Conservation (phyloP, 2,113 vertebrate genomes). For the Anhinga anhinga region DNA sequence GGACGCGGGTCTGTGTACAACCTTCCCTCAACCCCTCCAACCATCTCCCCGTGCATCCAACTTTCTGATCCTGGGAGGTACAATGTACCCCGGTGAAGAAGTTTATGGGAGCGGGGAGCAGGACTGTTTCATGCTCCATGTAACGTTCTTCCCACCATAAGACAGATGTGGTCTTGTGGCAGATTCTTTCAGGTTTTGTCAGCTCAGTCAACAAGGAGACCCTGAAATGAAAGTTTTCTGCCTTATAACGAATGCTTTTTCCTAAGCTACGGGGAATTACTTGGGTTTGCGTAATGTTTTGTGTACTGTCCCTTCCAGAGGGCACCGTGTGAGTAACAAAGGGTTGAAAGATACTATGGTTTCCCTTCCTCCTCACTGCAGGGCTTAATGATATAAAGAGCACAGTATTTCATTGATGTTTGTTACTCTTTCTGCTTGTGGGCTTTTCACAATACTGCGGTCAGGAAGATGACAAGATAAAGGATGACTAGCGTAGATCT, state of each 20-base stretch:
- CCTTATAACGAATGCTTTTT: not conserved
- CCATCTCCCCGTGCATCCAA: not conserved
- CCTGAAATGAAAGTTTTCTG: not conserved
- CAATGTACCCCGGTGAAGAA: not conserved
- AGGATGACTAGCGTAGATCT: constrained; percentile 21
- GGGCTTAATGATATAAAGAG: not conserved
- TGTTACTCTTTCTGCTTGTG: constrained; percentile 23
- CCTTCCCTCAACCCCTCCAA: not conserved
- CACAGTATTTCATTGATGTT: not conserved
- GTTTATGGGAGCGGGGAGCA: not conserved
- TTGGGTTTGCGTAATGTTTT: not conserved
- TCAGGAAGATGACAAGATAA: constrained; percentile 17
- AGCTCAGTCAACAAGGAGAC: not conserved
- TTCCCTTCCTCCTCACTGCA: constrained; percentile 14
- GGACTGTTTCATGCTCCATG: not conserved
- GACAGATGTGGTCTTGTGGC: not conserved
- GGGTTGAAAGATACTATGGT: constrained; percentile 18
- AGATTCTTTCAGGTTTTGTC: not conserved
- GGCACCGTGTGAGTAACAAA: constrained; percentile 30
- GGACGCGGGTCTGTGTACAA: not conserved
- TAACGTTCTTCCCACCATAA: not conserved
- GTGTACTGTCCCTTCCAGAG: not conserved
- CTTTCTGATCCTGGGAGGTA: not conserved
- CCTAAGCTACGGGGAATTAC: not conserved
- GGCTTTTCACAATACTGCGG: constrained; percentile 16